Conservation (phyloP, 2,113 vertebrate species). For the Macquaria ambigua region DNA sequence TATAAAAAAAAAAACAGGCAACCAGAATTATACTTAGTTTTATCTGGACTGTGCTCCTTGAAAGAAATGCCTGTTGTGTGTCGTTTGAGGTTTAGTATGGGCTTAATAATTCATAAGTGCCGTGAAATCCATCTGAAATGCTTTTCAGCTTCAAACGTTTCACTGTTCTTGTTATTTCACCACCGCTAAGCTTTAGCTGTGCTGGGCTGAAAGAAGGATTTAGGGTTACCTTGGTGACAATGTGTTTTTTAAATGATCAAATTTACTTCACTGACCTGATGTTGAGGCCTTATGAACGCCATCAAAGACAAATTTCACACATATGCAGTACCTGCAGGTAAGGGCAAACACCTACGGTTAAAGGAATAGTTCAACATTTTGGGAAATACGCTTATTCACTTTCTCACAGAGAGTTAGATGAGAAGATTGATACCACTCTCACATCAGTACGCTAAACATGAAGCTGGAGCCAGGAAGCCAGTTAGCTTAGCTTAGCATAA, state of each 20-base stretch:
- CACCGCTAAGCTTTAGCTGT: neutral
- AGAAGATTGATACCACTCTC: neutral
- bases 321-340: neutral
- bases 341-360: neutral
- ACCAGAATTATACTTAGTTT: neutral
- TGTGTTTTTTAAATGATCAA: neutral
- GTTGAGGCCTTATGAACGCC: neutral
- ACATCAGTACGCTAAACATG: neutral
- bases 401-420: neutral
- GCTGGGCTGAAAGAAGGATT: neutral
- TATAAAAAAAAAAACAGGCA: neutral
- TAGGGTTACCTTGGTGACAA: neutral
- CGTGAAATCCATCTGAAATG: conserved; percentile 38
- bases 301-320: neutral
- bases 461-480: neutral
- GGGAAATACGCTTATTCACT: neutral
- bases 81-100: conserved; percentile 30
- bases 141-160: conserved; percentile 24
- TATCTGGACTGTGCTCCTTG: conserved; percentile 6
- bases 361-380: neutral
- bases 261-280: neutral
- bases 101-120: conserved; percentile 48
- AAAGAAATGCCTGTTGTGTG: neutral
- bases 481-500: neutral
- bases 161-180: conserved; percentile 10